Base-by-base conservation (phyloP, 2,113 vertebrate genomes). In the Phaetusa simplex region DNA sequence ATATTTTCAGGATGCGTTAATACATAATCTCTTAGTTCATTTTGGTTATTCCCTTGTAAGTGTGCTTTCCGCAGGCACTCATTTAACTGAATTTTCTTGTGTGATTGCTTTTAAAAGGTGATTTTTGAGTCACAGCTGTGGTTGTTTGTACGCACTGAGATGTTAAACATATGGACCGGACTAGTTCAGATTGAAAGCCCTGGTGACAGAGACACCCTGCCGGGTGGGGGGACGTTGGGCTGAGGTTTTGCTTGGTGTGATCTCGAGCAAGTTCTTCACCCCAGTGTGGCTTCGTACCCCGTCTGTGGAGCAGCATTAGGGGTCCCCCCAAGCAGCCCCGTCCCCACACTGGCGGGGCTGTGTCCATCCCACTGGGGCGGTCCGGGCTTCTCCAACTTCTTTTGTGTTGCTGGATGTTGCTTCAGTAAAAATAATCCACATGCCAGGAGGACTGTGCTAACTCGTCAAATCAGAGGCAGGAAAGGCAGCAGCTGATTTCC, bases 381-480 rank as follows among this genome's bases (percentile, higher is more conserved):
- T 36, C 50, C 3, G 0, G 32, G 62, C 91, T 91, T 76, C 91
- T 69, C 79, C 86, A 56, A 5, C 86, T 91, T 88, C 92, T 93
- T 95, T 96, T 89, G 86, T 93, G 87, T 84, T 71, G 69, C 69
- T 96, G 89, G 88, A 88, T 76, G 84, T 86, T 85, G 88, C 94
- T 95, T 85, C 69, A 78, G 88, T 92, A 38, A 86, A 97, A 97
- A 95, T 95, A 89, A 93, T 79, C 72, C 1, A 12, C 59, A 8
- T 85, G 92, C 96, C 96, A 94, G 85, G 38, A 74, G 95, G 82
- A 82, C 87, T 2, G 32, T 84, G 88, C 82, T 87, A 42, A 74
- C 76, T 95, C 73, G 58, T 96, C 97, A 92, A 91, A 96, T 96
- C 88, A 87, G 93, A 82, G 88, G 90, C 89, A 74, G 9, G 69